A percentile compares a stretch with the other conserved stretches of the same genome.
Evolutionary conservation across 2,888 invertebrate genomes (phyloP).

Genomic region (Nowickia ferox): DNA sequence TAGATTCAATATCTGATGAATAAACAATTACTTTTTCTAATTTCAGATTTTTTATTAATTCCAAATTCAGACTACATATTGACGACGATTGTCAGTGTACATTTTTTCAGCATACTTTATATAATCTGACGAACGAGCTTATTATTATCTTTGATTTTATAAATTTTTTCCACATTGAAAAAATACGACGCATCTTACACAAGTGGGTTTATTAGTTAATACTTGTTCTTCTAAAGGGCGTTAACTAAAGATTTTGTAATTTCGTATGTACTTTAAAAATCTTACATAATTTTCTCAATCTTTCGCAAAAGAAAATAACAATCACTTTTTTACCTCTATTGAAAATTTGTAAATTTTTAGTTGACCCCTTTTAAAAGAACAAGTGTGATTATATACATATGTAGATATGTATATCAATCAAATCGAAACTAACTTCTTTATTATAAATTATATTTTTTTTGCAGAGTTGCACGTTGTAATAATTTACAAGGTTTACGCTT

Average conservation of each 20-base stretch:
- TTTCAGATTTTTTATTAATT: slow-evolving; percentile 82
- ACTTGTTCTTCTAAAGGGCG: no score
- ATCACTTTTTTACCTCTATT: no score
- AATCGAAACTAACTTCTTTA: background rate
- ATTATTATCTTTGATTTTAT: slow-evolving; percentile 81
- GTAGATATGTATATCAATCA: background rate
- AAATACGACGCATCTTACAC: slow-evolving; percentile 81
- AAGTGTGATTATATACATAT: background rate
- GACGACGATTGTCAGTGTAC: slow-evolving; percentile 81
- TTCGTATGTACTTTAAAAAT: no score
- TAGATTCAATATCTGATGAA: no score
- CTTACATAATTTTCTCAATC: no score
- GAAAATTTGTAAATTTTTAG: no score
- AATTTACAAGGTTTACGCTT: slow-evolving; percentile 81
- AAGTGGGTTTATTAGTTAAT: slow-evolving; percentile 76
- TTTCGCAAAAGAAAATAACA: no score
- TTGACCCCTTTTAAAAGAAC: no score
- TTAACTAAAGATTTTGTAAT: no score
- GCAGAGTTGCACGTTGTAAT: slow-evolving; percentile 81
- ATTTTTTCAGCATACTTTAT: slow-evolving; percentile 81
- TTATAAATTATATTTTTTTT: background rate
- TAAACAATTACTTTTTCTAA: slow-evolving; percentile 43
- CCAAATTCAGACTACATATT: slow-evolving; percentile 81
- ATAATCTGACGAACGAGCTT: slow-evolving; percentile 80
- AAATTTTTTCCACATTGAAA: slow-evolving; percentile 81